Conservation (phyloP, 1,140 invertebrate genomes). For the Orchesella cincta region DNA sequence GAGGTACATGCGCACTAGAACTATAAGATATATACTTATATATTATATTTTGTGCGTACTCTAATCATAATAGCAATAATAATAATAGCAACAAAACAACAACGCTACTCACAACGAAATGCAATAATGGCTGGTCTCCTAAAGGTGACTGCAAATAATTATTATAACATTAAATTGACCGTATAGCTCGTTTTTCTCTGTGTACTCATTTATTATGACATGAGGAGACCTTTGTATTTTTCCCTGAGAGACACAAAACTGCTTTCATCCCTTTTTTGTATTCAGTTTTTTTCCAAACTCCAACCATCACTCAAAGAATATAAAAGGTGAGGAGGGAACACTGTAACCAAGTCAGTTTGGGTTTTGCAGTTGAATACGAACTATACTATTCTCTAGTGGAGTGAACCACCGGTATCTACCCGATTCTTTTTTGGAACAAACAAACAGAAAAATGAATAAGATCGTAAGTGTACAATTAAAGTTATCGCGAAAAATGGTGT, state of each 20-base stretch:
- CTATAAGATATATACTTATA: neutral
- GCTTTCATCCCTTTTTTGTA: neutral
- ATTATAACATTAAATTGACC: conserved; percentile 5
- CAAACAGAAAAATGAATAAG: conserved; percentile 19
- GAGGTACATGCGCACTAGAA: neutral
- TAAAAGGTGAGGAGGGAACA: neutral
- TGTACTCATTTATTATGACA: neutral
- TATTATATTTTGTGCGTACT: neutral
- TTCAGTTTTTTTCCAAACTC: neutral
- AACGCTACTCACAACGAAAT: conserved; percentile 12
- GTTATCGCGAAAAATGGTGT: neutral
- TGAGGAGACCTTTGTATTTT: conserved; percentile 1
- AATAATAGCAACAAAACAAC: neutral
- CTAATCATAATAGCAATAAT: conserved; percentile 21
- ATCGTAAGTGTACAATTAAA: neutral
- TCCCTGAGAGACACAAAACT: neutral
- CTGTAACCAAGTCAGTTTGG: neutral
- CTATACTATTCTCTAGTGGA: neutral
- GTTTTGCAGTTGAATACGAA: neutral
- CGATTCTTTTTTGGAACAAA: neutral
- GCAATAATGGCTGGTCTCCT: neutral
- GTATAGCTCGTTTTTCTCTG: too few relatives aligned
- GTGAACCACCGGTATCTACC: neutral
- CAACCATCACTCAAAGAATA: neutral
- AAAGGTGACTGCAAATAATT: neutral